Evolutionary conservation across 2,797 vertebrate genomes (phyloP), one percentile per base, ranked within the genome.

Genomic region (Melanotaenia nigrans): DNA sequence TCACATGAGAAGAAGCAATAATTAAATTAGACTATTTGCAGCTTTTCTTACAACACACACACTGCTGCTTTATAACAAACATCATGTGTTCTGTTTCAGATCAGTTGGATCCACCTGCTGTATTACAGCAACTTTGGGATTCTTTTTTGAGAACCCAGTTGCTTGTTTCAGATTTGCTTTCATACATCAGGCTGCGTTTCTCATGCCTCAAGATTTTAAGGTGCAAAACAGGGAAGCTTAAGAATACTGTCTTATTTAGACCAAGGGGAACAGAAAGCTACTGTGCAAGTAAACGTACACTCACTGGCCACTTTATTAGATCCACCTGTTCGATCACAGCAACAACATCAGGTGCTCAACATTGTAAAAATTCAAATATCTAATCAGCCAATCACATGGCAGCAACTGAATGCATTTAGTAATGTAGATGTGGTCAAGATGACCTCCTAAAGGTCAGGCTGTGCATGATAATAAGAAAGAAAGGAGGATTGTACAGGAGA

Each of bases 401-500:
- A 38, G 38, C 38, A 40, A 40, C 12, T 40, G 3, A 40, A 40
- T 14, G 38, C 38, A 40, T 40, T 40, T 40, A 40, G 12, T 12
- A 12, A 14, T 40, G 13, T 40, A 13, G 13, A 40, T 3, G 12
- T 40, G 38, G 38, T 38, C 3, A 40, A 40, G 2, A 40, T 12
- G 12, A 40, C 4, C 12, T 40, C 38, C 13, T 14, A 14, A 40
- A 40, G 13, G 13, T 40, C 38, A 40, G 13, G 12, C 14, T 42
- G 40, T 16, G 40, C 40, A 42, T 42, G 40, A 14, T 14, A 42
- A 42, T 40, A 13, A 13, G 33, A 4, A 13, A 13, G 11, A 13
- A 40, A 40, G 3, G 13, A 5, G 14, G 14, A 42, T 16, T 42
- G 40, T 42, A 81, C 3, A 22, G 60, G 70, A 84, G 66, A 85